These are phyloP conservation scores for Hydra vulgaris DNA, from an alignment of 30 jellyfish, hydroid and myxozoan species.

Conservation along the genomic window DNA sequence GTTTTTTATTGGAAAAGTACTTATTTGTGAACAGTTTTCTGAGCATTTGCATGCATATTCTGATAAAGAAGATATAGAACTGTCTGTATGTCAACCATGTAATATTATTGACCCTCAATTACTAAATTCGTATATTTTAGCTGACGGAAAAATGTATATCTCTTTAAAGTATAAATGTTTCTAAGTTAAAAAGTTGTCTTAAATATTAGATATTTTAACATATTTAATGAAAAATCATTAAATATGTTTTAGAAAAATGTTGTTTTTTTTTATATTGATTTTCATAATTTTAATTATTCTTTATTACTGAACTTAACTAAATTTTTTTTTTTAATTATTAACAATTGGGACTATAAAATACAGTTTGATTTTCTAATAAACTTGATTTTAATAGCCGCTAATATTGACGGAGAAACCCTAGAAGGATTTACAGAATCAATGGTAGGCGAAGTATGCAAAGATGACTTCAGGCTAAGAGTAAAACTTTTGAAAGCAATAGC, in stretches of 20 bases:
- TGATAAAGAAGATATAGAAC: too few relatives aligned
- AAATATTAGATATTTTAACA: background rate
- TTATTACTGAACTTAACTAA: background rate
- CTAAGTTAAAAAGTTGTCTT: too few relatives aligned
- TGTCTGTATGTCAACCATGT: too few relatives aligned
- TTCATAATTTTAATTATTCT: background rate
- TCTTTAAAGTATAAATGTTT: too few relatives aligned
- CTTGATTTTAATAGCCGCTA: background rate
- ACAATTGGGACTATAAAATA: background rate
- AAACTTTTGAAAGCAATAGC: background rate
- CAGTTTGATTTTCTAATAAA: background rate
- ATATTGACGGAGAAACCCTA: background rate
- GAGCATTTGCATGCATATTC: too few relatives aligned
- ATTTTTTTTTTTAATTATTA: too few relatives aligned
- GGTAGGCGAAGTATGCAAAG: background rate
- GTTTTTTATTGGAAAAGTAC: too few relatives aligned
- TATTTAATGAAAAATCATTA: background rate
- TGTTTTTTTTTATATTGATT: background rate
- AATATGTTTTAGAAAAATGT: background rate
- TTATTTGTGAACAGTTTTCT: too few relatives aligned
- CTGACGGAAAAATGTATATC: too few relatives aligned
- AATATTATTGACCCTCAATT: too few relatives aligned
- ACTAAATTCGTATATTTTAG: too few relatives aligned
- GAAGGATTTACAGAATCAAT: background rate
- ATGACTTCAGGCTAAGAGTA: background rate